These are phyloP conservation scores for Adrianichthys oophorus DNA, from an alignment of 2,797 vertebrate species.

Conservation along the genomic window DNA sequence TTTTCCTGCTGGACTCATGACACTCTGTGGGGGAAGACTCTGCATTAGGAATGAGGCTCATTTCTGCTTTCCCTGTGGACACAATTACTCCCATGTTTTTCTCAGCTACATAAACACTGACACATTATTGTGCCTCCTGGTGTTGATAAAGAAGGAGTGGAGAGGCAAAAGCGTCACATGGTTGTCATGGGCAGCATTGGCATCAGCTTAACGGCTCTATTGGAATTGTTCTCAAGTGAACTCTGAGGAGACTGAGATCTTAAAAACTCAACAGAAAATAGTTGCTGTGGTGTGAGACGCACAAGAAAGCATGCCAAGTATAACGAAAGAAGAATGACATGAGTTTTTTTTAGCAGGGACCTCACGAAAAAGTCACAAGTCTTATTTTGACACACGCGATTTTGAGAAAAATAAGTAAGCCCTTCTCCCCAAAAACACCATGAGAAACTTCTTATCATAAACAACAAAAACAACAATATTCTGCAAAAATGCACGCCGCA, in stretches of 20 bases:
- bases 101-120: slow-evolving; percentile 41
- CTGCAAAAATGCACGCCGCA: slow-evolving; percentile 2
- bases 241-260: slow-evolving; percentile 18
- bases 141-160: slow-evolving; percentile 42
- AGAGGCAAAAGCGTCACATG: slow-evolving; percentile 48
- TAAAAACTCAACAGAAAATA: slow-evolving; percentile 12
- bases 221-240: slow-evolving; percentile 7
- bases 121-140: slow-evolving; percentile 58
- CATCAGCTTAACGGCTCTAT: slow-evolving; percentile 40
- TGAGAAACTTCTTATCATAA: slow-evolving; percentile 38
- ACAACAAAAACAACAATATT: slow-evolving; percentile 47
- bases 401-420: slow-evolving; percentile 13
- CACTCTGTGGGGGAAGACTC: slow-evolving; percentile 15
- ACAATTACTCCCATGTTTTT: slow-evolving; percentile 55
- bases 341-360: slow-evolving; percentile 54
- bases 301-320: slow-evolving; percentile 31
- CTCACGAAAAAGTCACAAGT: slow-evolving; percentile 50
- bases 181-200: slow-evolving; percentile 45
- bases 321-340: slow-evolving; percentile 30
- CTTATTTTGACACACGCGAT: slow-evolving; percentile 35
- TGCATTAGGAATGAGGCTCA: slow-evolving; percentile 50
- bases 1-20: slow-evolving; percentile 22
- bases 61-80: slow-evolving; percentile 50
- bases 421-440: slow-evolving; percentile 5
- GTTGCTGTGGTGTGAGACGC: slow-evolving; percentile 25